Conservation (phyloP, 2,113 vertebrate genomes). For the Ondatra zibethicus region DNA sequence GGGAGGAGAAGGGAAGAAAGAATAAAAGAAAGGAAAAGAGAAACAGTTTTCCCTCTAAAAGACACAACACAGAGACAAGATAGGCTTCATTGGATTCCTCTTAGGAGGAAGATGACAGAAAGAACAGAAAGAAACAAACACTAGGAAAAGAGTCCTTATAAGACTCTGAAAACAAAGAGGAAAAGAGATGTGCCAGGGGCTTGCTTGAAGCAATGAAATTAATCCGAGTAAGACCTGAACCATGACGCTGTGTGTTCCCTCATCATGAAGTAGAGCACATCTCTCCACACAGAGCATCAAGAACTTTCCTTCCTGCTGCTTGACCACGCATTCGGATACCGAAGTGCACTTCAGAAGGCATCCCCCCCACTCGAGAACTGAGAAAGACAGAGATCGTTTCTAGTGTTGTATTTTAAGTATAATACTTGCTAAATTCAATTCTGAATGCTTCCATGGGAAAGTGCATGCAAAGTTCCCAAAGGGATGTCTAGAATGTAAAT, state of each 20-base stretch:
- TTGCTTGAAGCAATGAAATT: neutral
- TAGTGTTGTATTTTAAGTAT: neutral
- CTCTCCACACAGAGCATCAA: neutral
- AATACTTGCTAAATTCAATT: neutral
- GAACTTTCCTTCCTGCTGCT: neutral
- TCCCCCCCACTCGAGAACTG: neutral
- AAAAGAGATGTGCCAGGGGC: neutral
- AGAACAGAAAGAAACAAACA: neutral
- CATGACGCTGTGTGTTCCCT: neutral
- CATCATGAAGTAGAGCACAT: neutral
- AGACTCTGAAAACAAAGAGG: neutral
- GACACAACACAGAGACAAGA: neutral
- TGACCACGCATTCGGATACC: neutral
- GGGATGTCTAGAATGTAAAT: neutral
- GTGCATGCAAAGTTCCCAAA: conserved; percentile 3
- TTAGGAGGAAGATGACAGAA: neutral
- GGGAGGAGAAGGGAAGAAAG: neutral
- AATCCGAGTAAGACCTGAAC: neutral
- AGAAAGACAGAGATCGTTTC: neutral
- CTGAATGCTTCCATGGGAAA: neutral
- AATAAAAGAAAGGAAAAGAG: neutral
- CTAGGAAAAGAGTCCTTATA: neutral
- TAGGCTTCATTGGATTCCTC: neutral
- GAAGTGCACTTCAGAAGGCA: neutral
- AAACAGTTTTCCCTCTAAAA: neutral